phyloP scores from a whole-genome alignment of 2,888 invertebrate genomes.

The Galeruca laticollis region DNA sequence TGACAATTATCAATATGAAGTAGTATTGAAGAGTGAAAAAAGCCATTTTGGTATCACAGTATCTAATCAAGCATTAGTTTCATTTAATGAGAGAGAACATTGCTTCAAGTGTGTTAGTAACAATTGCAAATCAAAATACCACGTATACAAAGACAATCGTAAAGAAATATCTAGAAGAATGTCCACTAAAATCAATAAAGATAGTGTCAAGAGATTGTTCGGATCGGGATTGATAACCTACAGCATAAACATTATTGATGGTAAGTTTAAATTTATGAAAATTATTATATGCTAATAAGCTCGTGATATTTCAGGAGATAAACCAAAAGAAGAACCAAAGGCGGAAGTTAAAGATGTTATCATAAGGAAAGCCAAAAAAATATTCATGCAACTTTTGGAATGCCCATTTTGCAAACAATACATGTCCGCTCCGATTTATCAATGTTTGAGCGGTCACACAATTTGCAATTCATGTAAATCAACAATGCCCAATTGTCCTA shows the following conservation, averaged over 20 bases:
- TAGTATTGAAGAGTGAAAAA: conserved; percentile 43
- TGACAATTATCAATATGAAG: conserved; percentile 41
- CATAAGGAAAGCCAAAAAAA: conserved; percentile 47
- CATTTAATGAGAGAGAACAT: conserved; percentile 46
- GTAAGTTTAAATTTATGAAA: conserved; percentile 24
- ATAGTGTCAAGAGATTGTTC: conserved; percentile 45
- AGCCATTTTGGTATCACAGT: conserved; percentile 43
- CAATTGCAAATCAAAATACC: conserved; percentile 44
- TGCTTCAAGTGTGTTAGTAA: conserved; percentile 46
- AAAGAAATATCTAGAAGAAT: conserved; percentile 46
- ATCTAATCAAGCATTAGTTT: conserved; percentile 39
- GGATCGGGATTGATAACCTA: conserved; percentile 44
- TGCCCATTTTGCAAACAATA: conserved; percentile 56
- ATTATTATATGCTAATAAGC: neutral
- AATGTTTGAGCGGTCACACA: conserved; percentile 56
- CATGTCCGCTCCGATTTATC: conserved; percentile 53
- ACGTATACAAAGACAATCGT: conserved; percentile 44
- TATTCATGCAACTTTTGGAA: conserved; percentile 45
- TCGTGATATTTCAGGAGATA: conserved; percentile 35
- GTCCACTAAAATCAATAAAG: conserved; percentile 47
- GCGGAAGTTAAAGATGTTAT: conserved; percentile 45
- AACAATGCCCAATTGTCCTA: conserved; percentile 48
- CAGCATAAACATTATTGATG: conserved; percentile 41
- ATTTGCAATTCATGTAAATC: conserved; percentile 54
- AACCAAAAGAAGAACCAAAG: conserved; percentile 41